These are phyloP conservation scores for Holothuria scabra DNA, from an alignment of 53 echinoderm and acorn worm species.

Conservation along the genomic window DNA sequence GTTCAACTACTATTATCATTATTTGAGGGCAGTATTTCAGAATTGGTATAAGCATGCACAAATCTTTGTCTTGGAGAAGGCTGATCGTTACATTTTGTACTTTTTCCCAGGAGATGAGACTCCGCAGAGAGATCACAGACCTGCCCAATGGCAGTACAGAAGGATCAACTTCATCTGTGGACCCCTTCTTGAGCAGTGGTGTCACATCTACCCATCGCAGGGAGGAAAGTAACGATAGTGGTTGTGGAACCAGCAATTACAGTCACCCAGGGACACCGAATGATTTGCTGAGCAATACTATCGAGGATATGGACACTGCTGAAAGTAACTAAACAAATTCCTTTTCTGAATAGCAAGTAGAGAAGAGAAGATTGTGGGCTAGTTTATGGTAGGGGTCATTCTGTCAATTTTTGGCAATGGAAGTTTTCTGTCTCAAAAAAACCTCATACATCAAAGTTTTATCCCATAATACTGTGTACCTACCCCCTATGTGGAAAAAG, in stretches of 20 bases:
- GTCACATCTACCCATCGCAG: slow-evolving; percentile 85
- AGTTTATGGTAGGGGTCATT: neutral
- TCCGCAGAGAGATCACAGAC: slow-evolving; percentile 75
- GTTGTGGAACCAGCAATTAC: slow-evolving; percentile 94
- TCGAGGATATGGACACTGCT: slow-evolving; percentile 96
- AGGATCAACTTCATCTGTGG: slow-evolving; percentile 67
- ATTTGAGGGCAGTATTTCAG: too few species aligned
- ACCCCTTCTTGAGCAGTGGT: slow-evolving; percentile 90
- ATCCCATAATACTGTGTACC: too few species aligned
- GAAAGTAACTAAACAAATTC: slow-evolving; percentile 62
- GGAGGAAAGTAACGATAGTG: slow-evolving; percentile 75
- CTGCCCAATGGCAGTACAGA: slow-evolving; percentile 64
- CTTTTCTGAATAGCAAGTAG: neutral
- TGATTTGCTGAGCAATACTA: slow-evolving; percentile 73
- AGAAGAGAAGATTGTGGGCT: neutral
- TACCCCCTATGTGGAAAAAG: too few species aligned
- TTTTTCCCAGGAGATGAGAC: slow-evolving; percentile 74
- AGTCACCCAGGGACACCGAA: slow-evolving; percentile 96
- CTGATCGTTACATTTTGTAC: slow-evolving; percentile 52
- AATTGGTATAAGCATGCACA: too few species aligned
- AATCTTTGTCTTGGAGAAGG: slow-evolving; percentile 24
- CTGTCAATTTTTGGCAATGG: too few species aligned
- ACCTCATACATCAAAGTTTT: too few species aligned
- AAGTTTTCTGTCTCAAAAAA: too few species aligned
- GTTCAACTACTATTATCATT: too few species aligned